Evolutionary conservation across 1,140 invertebrate species (phyloP), one percentile per base, ranked within the genome.

Genomic region (Aphidius gifuensis): DNA sequence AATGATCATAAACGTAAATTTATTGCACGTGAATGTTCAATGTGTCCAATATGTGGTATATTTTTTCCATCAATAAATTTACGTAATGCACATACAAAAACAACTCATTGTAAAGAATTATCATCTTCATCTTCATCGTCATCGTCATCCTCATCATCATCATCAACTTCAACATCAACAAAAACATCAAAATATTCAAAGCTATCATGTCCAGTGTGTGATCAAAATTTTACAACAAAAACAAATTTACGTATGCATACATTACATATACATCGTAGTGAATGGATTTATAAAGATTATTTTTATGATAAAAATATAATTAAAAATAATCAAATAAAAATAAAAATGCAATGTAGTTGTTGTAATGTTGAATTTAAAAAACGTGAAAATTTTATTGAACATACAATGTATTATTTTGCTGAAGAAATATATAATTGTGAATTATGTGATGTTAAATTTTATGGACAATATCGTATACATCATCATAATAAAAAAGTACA

Each of bases 311-410:
- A 42, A 2, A 32, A 56, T 48, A 40, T 9, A 32, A 59, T 21
- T 9, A 9, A 54, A 39, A 45, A 9, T 47, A 11, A 32, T 46
- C 16, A 16, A 16, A 2, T 5, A 2, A 23, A 16, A n/a, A 32
- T 50, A n/a, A 56, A 54, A 11, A 58, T 38, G 42, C 43, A 50
- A 7, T 65, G 64, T 48, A 23, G 7, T n/a, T 11, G 47, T 39
- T 66, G 64, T 23, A 57, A 62, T 44, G 7, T 62, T 3, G 42
- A 45, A 21, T 66, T 66, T 43, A 23, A 50, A 6, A 62, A 39
- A 57, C 60, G 57, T 6, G 40, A 59, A 46, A 56, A 38, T 38
- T 66, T 56, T 11, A 54, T 66, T 38, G 64, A 66, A 9, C 64
- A 66, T 39, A 48, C 16, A 7, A 43, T 60, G 53, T 66, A 66